Evolutionary conservation across 1,140 invertebrate species (phyloP), one percentile per base, ranked within the genome.

Genomic region (Drosophila willistoni): DNA sequence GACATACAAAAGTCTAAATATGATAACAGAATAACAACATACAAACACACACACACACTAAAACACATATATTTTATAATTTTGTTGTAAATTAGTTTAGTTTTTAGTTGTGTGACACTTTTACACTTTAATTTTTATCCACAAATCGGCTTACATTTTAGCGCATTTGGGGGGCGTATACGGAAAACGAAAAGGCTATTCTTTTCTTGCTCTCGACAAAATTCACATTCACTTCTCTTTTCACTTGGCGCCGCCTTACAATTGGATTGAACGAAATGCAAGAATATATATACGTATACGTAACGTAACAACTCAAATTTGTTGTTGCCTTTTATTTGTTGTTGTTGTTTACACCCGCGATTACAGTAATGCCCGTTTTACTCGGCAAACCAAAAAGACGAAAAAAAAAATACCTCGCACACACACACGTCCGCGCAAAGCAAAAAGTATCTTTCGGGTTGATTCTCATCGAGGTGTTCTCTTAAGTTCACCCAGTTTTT

Each of bases 261-360:
- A 51, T 51, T 51, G 44, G 44, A 51, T 51, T 51, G 44, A 51
- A 51, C 44, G 17, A 51, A 51, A 51, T 51, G 44, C 44, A 51
- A 51, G 44, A 51, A 51, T 51, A 51, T 51, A 51, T 10, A 51
- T 4, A 22, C 9, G 17, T 42, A 12, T 75, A n/a, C 44, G 56
- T 67, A 76, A 13, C 12, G 51, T 29, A 66, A 76, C 64, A 76
- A 64, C 55, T 39, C 14, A 59, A 59, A 59, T 19, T 51, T 59
- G 39, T 29, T 13, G 4, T 44, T 44, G 41, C 41, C n/a, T 62
- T 25, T 62, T 41, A 29, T 42, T 51, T 39, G 36, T 39, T 13
- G 36, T 39, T 79, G 64, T 81, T 81, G 79, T 71, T 77, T 79
- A 70, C 77, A 74, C 77, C 77, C 79, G 79, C 67, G 77, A 71